A percentile compares a stretch with the other conserved stretches of the same genome.
Conservation (phyloP, 2,797 vertebrate species). For the Hyperoplus immaculatus region DNA sequence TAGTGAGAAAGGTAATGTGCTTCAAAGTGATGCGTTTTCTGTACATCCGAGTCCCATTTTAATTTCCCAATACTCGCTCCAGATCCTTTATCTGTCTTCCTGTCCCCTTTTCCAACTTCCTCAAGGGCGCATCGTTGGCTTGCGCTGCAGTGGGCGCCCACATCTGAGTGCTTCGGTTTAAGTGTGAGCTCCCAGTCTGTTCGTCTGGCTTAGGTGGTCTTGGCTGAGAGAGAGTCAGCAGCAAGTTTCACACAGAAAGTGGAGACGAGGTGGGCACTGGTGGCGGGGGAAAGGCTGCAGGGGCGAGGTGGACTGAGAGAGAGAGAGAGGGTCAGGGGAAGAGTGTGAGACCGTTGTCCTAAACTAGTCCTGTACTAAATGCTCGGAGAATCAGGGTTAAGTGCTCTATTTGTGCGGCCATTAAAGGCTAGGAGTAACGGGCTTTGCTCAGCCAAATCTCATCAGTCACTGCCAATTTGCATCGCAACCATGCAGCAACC, state of each 20-base stretch:
- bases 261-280: conserved; percentile 48
- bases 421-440: conserved; percentile 71
- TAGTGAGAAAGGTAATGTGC: conserved; percentile 31
- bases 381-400: conserved; percentile 78
- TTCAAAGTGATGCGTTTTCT: conserved; percentile 53
- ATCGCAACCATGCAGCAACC: conserved; percentile 59
- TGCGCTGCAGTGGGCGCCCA: conserved; percentile 47
- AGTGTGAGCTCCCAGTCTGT: conserved; percentile 56
- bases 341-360: conserved; percentile 74
- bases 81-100: conserved; percentile 47
- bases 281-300: conserved; percentile 58
- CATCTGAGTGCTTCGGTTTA: conserved; percentile 56
- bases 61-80: conserved; percentile 29
- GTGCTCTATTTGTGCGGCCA: conserved; percentile 76
- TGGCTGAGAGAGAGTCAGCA: conserved; percentile 53
- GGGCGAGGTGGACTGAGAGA: conserved; percentile 53
- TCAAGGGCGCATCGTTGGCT: conserved; percentile 49
- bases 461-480: conserved; percentile 78
- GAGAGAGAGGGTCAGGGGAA: conserved; percentile 59
- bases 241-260: conserved; percentile 72
- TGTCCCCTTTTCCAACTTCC: conserved; percentile 54
- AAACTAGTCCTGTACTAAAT: conserved; percentile 70
- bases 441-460: conserved; percentile 69
- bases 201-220: conserved; percentile 65
- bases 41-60: conserved; percentile 44